Percentiles rank a stretch among this genome's conserved stretches.
Conservation (phyloP, 2,797 vertebrate genomes). For the Cryptoprocta ferox region DNA sequence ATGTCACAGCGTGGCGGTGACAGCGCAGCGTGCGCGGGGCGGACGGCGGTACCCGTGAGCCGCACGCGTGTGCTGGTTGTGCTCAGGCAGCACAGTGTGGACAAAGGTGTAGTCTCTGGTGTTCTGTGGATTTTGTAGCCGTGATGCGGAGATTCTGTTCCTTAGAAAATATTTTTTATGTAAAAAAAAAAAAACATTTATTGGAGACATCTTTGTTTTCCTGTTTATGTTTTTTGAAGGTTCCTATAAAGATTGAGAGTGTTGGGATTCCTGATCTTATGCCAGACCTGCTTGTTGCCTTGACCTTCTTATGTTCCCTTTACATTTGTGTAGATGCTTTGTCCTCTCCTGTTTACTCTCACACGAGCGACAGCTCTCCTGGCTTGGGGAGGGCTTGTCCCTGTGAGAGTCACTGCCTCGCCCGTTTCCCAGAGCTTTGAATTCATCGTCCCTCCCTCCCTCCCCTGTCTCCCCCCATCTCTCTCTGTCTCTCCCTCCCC, state of each 20-base stretch:
- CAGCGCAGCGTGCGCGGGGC: too few relatives aligned
- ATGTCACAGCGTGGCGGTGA: too few relatives aligned
- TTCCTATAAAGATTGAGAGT: fast-evolving
- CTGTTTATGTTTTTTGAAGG: neutral
- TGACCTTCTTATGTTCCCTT: neutral
- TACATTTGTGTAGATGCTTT: neutral
- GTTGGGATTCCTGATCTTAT: neutral
- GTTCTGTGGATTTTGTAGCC: neutral
- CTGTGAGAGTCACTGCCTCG: fast-evolving
- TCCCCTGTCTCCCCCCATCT: too few relatives aligned
- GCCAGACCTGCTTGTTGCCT: neutral
- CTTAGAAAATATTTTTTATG: neutral
- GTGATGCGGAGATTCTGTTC: neutral
- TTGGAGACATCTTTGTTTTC: neutral
- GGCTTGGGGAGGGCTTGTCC: neutral
- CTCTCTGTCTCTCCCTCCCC: too few relatives aligned
- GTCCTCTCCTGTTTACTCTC: fast-evolving
- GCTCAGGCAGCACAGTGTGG: neutral
- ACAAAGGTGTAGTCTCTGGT: too few relatives aligned
- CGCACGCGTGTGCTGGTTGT: too few relatives aligned
- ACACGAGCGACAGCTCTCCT: fast-evolving
- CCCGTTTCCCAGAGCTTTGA: fast-evolving
- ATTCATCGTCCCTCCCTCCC: neutral
- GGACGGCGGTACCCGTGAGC: too few relatives aligned
- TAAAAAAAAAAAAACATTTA: neutral